Evolutionary conservation across 2,888 invertebrate species (phyloP).

Genomic region (Macrosoma leucophasiata): DNA sequence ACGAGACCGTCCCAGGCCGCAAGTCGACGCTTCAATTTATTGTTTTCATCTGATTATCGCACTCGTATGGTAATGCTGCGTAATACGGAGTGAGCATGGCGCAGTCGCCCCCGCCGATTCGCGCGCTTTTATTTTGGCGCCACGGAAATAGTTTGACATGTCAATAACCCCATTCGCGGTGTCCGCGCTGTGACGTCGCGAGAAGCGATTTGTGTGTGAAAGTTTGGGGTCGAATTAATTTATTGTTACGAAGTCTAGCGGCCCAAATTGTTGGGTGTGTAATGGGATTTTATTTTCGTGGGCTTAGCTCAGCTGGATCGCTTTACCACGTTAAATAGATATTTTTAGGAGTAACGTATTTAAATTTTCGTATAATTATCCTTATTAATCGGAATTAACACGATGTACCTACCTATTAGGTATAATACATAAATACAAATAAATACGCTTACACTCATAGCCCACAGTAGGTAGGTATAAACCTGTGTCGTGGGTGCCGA

Average conservation of each 20-base stretch:
- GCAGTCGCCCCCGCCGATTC: slow-evolving; percentile 45
- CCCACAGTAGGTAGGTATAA: no score
- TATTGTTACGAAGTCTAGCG: slow-evolving; percentile 53
- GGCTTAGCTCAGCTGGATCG: slow-evolving; percentile 28
- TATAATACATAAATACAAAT: no score
- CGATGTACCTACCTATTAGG: no score
- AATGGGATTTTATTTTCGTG: slow-evolving; percentile 42
- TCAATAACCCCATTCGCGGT: slow-evolving; percentile 69
- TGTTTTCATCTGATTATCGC: slow-evolving; percentile 69
- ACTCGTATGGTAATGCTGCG: slow-evolving; percentile 41
- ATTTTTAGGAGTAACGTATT: background rate
- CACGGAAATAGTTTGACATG: slow-evolving; percentile 70
- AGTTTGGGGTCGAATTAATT: slow-evolving; percentile 67
- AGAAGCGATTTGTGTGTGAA: slow-evolving; percentile 51
- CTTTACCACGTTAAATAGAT: no score
- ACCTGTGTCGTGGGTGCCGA: no score
- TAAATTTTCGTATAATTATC: background rate
- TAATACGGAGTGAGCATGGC: slow-evolving; percentile 30
- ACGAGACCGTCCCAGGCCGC: slow-evolving; percentile 72
- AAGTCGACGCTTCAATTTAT: slow-evolving; percentile 70
- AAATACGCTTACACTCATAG: no score
- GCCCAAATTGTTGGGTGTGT: slow-evolving; percentile 44
- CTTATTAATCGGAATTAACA: slow-evolving; percentile 10
- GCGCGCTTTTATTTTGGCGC: slow-evolving; percentile 70
- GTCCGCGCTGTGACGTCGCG: slow-evolving; percentile 66